Percentiles rank a stretch among this genome's conserved stretches.
Conservation (phyloP, 2,797 vertebrate genomes). For the Propithecus deckenii region DNA sequence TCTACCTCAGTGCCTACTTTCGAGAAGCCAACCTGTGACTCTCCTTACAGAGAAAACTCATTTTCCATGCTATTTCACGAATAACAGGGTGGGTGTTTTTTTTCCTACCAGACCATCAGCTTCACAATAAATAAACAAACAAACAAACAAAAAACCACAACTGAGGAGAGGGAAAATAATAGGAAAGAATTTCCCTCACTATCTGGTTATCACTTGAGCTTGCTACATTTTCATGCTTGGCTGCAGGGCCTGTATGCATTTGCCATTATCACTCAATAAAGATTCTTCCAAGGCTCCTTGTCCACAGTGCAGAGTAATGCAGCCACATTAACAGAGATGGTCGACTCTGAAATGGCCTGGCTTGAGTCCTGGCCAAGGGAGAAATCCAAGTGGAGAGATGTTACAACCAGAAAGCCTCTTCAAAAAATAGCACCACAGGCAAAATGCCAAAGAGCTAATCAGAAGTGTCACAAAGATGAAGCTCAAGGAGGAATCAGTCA, state of each 20-base stretch:
- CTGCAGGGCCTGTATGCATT: background rate
- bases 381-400: background rate
- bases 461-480: background rate
- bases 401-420: slow-evolving; percentile 1
- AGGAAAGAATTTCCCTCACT: background rate
- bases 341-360: background rate
- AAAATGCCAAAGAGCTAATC: background rate
- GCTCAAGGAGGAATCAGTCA: background rate
- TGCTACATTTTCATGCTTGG: background rate
- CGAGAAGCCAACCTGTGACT: background rate
- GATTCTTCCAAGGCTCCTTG: background rate
- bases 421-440: background rate
- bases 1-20: background rate
- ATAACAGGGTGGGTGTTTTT: background rate
- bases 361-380: background rate
- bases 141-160: background rate
- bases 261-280: background rate
- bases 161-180: background rate
- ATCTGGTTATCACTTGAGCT: background rate
- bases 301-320: background rate
- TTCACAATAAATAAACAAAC: background rate
- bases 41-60: background rate
- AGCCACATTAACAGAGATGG: background rate
- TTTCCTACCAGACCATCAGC: background rate
- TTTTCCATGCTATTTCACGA: background rate